Evolutionary conservation across 2,797 vertebrate species (phyloP), one percentile per base, ranked within the genome.

Genomic region (Micropoecilia bifurca): DNA sequence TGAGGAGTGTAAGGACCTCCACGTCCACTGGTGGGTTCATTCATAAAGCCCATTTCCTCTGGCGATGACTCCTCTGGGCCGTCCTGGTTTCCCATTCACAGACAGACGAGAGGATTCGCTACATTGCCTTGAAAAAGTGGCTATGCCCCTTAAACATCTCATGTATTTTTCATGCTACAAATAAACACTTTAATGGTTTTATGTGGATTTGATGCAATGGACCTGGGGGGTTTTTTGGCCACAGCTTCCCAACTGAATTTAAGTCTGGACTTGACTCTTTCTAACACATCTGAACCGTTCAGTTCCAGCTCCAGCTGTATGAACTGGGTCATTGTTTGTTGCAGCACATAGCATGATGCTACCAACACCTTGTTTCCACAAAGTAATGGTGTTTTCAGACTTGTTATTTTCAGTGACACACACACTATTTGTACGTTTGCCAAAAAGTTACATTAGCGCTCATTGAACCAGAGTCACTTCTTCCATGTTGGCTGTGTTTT

Each of bases 11-110:
- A 59, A 47, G 74, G 72, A 80, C 36, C 66, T 45, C 79, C 87
- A 74, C 85, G 83, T 88, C 76, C 80, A 79, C 74, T 79, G 81
- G 47, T 86, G n/a, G 79, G 79, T 93, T 95, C 93, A 94, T 95
- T 95, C 95, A 95, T 94, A 95, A 95, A 95, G 90, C 87, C 71
- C 80, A 74, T 87, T 80, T 85, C 72, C 87, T 76, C 84, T 85
- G 85, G 45, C 91, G 84, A 91, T 92, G 85, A 86, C 88, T 90
- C 83, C 85, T 88, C 78, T 89, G 88, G 89, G 87, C 59, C 50
- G 78, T 43, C 76, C 91, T 85, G 72, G 80, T 73, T 80, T 83
- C 81, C 83, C 86, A 92, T 94, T 94, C 92, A 91, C 50, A 90
- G 81, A 78, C 79, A 71, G 53, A 82, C 86, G 81, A 48, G 80